Percentiles rank a stretch among this genome's conserved stretches.
These are phyloP conservation scores for Oreochromis aureus DNA, from an alignment of 2,113 vertebrate genomes.

Conservation along the genomic window DNA sequence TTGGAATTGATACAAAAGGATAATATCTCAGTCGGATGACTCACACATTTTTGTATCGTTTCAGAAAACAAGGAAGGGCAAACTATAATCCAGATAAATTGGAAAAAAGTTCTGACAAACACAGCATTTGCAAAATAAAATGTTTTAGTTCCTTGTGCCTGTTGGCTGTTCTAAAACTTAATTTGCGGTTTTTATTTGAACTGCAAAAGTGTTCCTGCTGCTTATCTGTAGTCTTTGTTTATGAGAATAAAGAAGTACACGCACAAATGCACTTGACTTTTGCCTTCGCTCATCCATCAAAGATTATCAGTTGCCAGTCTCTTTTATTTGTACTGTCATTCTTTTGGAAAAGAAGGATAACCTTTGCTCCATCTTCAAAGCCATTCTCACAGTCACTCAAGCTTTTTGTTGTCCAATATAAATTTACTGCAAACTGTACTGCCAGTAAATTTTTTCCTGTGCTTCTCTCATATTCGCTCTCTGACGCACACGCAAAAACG, in stretches of 20 bases:
- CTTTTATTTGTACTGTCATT: constrained; percentile 20
- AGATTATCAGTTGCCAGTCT: neutral
- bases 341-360: constrained; percentile 1
- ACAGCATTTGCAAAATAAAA: neutral
- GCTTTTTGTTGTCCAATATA: neutral
- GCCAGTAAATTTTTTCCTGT: neutral
- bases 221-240: neutral
- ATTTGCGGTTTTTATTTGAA: neutral
- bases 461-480: neutral
- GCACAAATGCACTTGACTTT: neutral
- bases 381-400: neutral
- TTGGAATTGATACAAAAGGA: neutral
- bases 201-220: neutral
- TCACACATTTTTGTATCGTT: neutral
- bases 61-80: neutral
- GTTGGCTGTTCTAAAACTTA: neutral
- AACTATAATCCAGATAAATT: neutral
- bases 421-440: neutral
- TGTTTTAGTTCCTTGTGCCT: neutral
- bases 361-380: constrained; percentile 13
- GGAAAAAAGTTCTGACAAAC: neutral
- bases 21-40: neutral
- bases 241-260: neutral
- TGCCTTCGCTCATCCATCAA: constrained; percentile 12
- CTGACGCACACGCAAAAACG: neutral